A percentile compares a stretch with the other conserved stretches of the same genome.
phyloP scores from a whole-genome alignment of 2,113 vertebrate species.

The Nothoprocta perdicaria region DNA sequence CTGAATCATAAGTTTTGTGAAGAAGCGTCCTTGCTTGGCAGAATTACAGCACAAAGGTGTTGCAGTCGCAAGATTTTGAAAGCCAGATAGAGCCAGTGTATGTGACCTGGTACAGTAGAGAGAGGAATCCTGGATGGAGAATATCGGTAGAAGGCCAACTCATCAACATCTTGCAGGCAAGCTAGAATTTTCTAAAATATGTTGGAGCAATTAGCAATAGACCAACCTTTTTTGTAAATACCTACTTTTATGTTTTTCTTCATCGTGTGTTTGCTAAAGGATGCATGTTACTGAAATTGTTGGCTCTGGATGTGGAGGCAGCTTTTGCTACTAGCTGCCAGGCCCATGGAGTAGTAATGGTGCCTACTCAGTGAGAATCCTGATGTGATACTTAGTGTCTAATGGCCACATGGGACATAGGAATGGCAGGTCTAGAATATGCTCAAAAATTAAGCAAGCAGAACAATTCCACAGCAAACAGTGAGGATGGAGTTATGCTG shows the following conservation, averaged over 20 bases:
- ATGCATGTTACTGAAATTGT: neutral
- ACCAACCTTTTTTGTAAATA: neutral
- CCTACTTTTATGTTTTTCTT: neutral
- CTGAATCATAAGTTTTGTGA: neutral
- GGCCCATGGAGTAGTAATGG: neutral
- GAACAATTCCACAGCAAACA: neutral
- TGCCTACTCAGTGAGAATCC: neutral
- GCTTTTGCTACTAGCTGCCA: neutral
- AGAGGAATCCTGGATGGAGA: neutral
- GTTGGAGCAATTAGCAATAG: neutral
- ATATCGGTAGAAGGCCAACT: neutral
- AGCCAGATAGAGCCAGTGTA: neutral
- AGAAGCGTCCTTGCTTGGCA: neutral
- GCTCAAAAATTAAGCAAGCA: neutral
- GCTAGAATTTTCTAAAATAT: neutral
- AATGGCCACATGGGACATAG: fast-evolving
- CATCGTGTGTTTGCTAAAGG: neutral
- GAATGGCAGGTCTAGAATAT: neutral
- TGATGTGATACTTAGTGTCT: neutral
- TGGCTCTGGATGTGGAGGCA: neutral
- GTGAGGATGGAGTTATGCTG: neutral
- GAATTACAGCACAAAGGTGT: neutral
- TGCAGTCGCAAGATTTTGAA: neutral
- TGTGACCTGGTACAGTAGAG: neutral
- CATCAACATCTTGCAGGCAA: neutral